A percentile compares a stretch with the other conserved stretches of the same genome.
Conservation (phyloP, 1,140 invertebrate genomes). For the Drosophila pallidifrons region DNA sequence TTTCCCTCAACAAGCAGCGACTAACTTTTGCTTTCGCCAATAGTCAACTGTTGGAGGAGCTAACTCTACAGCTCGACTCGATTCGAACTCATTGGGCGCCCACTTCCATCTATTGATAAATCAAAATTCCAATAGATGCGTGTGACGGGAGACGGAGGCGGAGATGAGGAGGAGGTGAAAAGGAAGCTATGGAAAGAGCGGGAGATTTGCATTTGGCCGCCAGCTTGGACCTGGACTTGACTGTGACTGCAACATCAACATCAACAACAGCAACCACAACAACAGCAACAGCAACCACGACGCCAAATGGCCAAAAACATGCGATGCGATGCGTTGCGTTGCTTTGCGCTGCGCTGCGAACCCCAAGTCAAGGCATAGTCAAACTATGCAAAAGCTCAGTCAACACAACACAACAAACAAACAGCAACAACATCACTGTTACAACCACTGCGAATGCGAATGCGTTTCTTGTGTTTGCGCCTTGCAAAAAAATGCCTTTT, state of each 20-base stretch:
- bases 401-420: conserved; percentile 26
- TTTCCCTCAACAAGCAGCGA: conserved; percentile 49
- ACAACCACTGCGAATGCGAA: conserved; percentile 56
- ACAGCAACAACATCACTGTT: conserved; percentile 23
- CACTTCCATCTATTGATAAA: conserved; percentile 75
- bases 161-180: conserved; percentile 4
- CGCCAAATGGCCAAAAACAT: conserved; percentile 77
- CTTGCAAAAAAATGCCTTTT: conserved; percentile 48
- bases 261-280: conserved; percentile 7
- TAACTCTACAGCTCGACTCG: not conserved
- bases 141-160: conserved; percentile 28
- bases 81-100: conserved; percentile 41
- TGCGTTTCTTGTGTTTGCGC: conserved; percentile 79
- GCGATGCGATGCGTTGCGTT: conserved; percentile 33
- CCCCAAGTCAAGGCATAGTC: conserved; percentile 32
- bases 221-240: conserved; percentile 61
- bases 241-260: conserved; percentile 21
- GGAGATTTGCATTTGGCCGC: conserved; percentile 74
- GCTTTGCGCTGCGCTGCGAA: conserved; percentile 44
- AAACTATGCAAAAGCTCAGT: conserved; percentile 46
- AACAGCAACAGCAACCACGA: conserved; percentile 24
- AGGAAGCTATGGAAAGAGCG: not conserved
- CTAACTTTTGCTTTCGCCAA: conserved; percentile 77
- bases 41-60: conserved; percentile 11
- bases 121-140: conserved; percentile 82